Conservation (phyloP, 2,797 vertebrate species). For the Danio aesculapii region DNA sequence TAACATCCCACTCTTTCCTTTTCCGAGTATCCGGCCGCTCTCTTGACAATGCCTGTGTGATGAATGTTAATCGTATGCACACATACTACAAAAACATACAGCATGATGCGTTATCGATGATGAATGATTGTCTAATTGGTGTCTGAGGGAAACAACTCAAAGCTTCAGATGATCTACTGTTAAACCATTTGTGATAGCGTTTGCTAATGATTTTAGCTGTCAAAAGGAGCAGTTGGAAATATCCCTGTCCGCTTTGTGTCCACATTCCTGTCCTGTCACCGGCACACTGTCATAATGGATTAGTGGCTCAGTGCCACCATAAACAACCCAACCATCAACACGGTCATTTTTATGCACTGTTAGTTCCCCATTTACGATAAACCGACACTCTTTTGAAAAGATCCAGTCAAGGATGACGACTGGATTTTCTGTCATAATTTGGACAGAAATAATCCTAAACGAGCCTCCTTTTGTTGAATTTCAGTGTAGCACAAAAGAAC, state of each 20-base stretch:
- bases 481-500: neutral
- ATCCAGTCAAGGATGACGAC: neutral
- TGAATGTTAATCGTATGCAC: constrained; percentile 12
- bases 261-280: constrained; percentile 19
- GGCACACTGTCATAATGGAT: constrained; percentile 26
- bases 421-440: constrained; percentile 8
- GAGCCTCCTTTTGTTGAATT: neutral
- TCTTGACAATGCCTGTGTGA: neutral
- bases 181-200: neutral
- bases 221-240: constrained; percentile 8
- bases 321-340: constrained; percentile 33
- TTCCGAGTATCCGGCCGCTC: neutral
- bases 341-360: constrained; percentile 40
- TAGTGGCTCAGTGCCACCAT: constrained; percentile 29
- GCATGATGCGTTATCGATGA: neutral
- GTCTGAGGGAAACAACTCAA: neutral
- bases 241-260: constrained; percentile 4
- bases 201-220: neutral
- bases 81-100: neutral
- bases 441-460: neutral
- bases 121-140: neutral
- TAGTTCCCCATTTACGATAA: constrained; percentile 41
- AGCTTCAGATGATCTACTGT: neutral
- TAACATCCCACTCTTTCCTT: constrained; percentile 19
- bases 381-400: constrained; percentile 15